Evolutionary conservation across 2,797 vertebrate genomes (phyloP).

Genomic region (Pseudochromis fuscus): DNA sequence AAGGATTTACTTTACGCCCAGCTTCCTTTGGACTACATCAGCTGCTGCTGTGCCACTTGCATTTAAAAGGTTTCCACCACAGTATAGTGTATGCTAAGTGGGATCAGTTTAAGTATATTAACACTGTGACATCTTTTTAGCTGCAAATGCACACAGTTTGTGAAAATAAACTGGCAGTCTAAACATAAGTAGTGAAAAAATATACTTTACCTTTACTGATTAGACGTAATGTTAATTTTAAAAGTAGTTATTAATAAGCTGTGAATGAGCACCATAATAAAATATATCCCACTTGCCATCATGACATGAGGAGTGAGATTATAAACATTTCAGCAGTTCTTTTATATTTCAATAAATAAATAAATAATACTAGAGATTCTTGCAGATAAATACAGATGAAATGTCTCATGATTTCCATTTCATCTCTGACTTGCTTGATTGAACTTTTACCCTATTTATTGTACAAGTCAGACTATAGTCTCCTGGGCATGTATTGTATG

Average conservation of each 20-base stretch:
- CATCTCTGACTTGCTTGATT: no score
- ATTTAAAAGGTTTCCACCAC: conserved; percentile 27
- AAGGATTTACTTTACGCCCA: conserved; percentile 34
- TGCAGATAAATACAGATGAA: background rate
- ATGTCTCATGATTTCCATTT: no score
- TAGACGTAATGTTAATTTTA: conserved; percentile 3
- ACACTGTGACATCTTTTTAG: conserved; percentile 13
- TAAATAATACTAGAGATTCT: background rate
- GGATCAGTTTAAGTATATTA: conserved; percentile 15
- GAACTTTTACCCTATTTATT: no score
- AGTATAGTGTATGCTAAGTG: conserved; percentile 4
- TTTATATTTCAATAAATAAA: background rate
- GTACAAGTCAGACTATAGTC: no score
- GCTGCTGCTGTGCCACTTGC: conserved; percentile 36
- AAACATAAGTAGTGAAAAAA: no score
- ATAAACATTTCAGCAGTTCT: background rate
- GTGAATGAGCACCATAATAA: background rate
- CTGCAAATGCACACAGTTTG: background rate
- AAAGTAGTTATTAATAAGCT: background rate
- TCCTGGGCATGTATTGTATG: no score
- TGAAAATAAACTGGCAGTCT: conserved; percentile 2
- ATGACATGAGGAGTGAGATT: no score
- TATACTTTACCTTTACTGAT: background rate
- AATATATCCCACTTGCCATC: no score
- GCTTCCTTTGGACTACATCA: conserved; percentile 20